These are phyloP conservation scores for Monochamus alternatus DNA, from an alignment of 2,888 invertebrate genomes.

Conservation along the genomic window DNA sequence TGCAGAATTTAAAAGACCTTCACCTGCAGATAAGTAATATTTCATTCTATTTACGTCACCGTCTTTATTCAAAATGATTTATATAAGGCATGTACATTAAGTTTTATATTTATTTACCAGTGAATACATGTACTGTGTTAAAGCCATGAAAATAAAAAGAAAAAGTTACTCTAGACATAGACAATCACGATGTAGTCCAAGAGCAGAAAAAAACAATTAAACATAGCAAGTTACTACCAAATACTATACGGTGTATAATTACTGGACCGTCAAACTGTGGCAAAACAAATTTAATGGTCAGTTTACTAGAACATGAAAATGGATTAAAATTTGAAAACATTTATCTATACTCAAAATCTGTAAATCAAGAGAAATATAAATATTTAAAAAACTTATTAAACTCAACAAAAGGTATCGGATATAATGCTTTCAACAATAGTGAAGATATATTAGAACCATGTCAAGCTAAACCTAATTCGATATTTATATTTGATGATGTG, in stretches of 20 bases:
- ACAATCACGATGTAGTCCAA: neutral
- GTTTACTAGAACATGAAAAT: neutral
- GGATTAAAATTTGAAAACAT: too few species aligned
- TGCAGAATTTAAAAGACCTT: conserved; percentile 11
- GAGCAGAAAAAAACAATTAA: neutral
- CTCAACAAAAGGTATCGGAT: conserved; percentile 7
- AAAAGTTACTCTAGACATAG: neutral
- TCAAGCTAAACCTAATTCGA: conserved; percentile 34
- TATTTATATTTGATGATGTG: conserved; percentile 44
- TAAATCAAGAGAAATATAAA: conserved; percentile 34
- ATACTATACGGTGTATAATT: conserved; percentile 5
- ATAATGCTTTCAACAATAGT: conserved; percentile 17
- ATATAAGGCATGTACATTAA: neutral
- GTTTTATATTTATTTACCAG: neutral
- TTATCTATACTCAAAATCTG: neutral
- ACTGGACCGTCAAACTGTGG: too few species aligned
- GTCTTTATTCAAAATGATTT: neutral
- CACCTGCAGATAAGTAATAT: neutral
- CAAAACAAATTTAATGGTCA: neutral
- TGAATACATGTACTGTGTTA: neutral
- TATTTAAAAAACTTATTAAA: conserved; percentile 18
- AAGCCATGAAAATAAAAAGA: neutral
- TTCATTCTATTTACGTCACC: neutral
- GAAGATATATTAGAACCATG: conserved; percentile 30
- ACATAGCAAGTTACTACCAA: neutral